These are phyloP conservation scores for Physocephala rufipes DNA, from an alignment of 2,888 invertebrate species.

Conservation along the genomic window DNA sequence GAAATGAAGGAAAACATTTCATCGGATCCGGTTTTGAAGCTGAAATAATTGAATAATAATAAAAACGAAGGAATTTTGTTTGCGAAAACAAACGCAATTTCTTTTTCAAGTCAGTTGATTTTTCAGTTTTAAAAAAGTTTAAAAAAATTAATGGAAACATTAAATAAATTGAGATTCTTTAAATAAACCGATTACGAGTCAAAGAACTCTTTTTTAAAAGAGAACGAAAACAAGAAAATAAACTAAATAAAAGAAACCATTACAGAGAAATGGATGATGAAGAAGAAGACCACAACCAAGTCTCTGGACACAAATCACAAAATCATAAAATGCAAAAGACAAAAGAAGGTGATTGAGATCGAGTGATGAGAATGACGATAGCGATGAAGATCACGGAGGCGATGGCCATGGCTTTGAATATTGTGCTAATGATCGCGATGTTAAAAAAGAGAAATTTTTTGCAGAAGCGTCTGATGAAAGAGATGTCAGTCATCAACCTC, in stretches of 20 bases:
- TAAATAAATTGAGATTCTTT: not conserved
- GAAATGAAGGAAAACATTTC: no score
- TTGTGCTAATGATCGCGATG: not conserved
- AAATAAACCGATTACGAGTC: not conserved
- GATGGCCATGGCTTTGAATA: not conserved
- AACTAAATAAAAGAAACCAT: not conserved
- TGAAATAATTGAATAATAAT: no score
- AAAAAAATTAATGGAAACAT: not conserved
- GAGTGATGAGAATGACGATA: not conserved
- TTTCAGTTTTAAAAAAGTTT: not conserved
- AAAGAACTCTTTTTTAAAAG: constrained; percentile 3
- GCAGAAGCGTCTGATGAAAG: constrained; percentile 9
- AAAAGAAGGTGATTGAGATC: not conserved
- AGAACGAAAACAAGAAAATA: not conserved
- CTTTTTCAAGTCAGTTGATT: not conserved
- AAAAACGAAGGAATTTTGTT: no score
- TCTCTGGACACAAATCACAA: not conserved
- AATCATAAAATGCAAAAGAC: constrained; percentile 5
- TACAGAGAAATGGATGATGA: not conserved
- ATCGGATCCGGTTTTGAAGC: no score
- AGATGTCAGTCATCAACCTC: constrained; percentile 18
- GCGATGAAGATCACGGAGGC: not conserved
- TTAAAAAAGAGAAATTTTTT: not conserved
- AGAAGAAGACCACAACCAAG: not conserved
- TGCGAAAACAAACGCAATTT: no score